Percentiles rank a stretch among this genome's conserved stretches.
Conservation (phyloP, 2,888 invertebrate genomes). For the Piscicola geometra region DNA sequence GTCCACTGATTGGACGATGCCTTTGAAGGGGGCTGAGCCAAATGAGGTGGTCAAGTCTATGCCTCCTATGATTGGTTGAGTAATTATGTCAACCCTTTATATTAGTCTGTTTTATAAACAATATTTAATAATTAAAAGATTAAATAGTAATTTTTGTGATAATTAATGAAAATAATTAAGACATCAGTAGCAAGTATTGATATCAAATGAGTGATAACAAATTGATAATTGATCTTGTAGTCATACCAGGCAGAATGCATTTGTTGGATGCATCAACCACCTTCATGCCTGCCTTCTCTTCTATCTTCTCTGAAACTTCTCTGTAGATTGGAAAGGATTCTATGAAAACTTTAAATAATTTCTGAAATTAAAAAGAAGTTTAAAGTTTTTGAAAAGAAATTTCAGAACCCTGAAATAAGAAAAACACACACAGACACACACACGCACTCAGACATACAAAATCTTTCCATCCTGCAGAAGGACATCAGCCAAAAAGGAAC, state of each 20-base stretch:
- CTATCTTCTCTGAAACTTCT: constrained; percentile 65
- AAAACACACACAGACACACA: no score
- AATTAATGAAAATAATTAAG: no score
- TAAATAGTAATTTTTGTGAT: no score
- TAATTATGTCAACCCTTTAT: no score
- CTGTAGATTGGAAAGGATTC: constrained; percentile 56
- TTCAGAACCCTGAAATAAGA: no score
- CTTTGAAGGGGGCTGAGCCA: constrained; percentile 1
- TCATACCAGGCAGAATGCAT: constrained; percentile 72
- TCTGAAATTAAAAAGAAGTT: no score
- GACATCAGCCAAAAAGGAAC: constrained; percentile 79
- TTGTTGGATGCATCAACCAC: constrained; percentile 87
- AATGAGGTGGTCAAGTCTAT: constrained; percentile 26
- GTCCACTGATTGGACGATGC: constrained; percentile 15
- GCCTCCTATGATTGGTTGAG: constrained; percentile 7
- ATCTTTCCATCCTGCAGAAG: constrained; percentile 95
- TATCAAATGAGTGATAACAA: no score
- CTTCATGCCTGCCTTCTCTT: constrained; percentile 81
- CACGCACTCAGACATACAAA: no score
- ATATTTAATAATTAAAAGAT: no score
- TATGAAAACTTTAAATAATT: background rate
- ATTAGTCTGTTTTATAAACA: no score
- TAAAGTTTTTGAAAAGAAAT: background rate
- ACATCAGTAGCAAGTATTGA: no score
- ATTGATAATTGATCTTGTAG: background rate